phyloP scores from a whole-genome alignment of 2,113 vertebrate genomes.

The Centropristis striata region DNA sequence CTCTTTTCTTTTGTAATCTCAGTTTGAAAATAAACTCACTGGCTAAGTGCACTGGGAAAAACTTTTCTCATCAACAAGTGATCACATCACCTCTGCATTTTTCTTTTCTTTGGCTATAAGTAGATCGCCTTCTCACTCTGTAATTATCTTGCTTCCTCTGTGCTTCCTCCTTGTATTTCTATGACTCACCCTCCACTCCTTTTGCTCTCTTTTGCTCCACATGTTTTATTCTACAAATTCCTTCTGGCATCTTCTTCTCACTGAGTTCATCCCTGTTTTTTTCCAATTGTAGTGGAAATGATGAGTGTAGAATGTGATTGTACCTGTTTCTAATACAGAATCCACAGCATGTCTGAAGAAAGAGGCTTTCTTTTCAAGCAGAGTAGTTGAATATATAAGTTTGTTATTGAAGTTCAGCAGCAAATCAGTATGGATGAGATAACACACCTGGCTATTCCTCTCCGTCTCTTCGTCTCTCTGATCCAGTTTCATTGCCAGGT shows the following conservation, averaged over 20 bases:
- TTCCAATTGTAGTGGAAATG: slow-evolving; percentile 1
- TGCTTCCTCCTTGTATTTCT: slow-evolving; percentile 12
- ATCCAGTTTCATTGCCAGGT: slow-evolving; percentile 43
- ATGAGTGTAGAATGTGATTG: background rate
- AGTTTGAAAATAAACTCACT: background rate
- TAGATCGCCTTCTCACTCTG: background rate
- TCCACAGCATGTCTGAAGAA: background rate
- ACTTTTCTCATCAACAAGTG: background rate
- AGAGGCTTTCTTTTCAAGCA: background rate
- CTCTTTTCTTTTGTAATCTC: background rate
- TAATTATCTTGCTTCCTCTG: slow-evolving; percentile 24
- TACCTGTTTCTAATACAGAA: background rate
- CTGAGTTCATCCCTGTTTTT: slow-evolving; percentile 17
- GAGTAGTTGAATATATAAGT: background rate
- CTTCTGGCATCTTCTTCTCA: slow-evolving; percentile 21
- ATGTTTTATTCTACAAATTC: slow-evolving; percentile 16
- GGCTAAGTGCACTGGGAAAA: background rate
- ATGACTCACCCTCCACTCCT: slow-evolving; percentile 10
- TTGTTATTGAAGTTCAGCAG: slow-evolving; percentile 1
- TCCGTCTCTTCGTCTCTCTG: background rate
- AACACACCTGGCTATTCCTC: background rate
- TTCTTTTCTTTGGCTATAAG: slow-evolving; percentile 7
- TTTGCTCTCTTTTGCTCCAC: slow-evolving; percentile 9
- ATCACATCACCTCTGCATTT: background rate
- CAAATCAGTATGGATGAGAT: background rate